phyloP scores from a whole-genome alignment of 2,113 vertebrate genomes.

The Hemibagrus wyckioides region DNA sequence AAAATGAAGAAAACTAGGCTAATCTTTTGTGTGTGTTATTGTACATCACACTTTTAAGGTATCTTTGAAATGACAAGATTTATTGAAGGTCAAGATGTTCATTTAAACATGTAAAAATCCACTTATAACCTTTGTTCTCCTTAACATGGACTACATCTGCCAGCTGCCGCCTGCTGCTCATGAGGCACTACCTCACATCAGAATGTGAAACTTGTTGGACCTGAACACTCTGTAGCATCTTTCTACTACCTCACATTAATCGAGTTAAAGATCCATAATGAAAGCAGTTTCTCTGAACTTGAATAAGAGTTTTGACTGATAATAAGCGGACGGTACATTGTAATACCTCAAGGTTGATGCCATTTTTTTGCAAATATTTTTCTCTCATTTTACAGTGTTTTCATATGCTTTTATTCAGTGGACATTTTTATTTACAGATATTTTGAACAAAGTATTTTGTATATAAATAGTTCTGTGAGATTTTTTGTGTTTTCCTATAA shows the following conservation, averaged over 20 bases:
- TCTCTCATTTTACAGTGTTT: not conserved
- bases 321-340: not conserved
- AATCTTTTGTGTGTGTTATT: not conserved
- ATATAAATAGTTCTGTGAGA: not conserved
- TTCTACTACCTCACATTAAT: not conserved
- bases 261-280: not conserved
- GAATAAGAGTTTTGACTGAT: not conserved
- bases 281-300: not conserved
- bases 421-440: not conserved
- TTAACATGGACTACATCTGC: conserved; percentile 70
- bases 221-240: not conserved
- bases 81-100: not conserved
- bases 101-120: not conserved
- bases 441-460: not conserved
- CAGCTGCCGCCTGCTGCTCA: conserved; percentile 72
- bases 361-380: not conserved
- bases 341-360: not conserved
- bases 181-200: conserved; percentile 59
- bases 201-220: conserved; percentile 51
- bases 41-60: not conserved
- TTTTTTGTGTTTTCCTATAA: not conserved
- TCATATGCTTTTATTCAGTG: not conserved
- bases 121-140: conserved; percentile 46
- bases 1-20: not conserved
- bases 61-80: not conserved